Conservation (phyloP, 2,888 invertebrate species). For the Eledona agricola region DNA sequence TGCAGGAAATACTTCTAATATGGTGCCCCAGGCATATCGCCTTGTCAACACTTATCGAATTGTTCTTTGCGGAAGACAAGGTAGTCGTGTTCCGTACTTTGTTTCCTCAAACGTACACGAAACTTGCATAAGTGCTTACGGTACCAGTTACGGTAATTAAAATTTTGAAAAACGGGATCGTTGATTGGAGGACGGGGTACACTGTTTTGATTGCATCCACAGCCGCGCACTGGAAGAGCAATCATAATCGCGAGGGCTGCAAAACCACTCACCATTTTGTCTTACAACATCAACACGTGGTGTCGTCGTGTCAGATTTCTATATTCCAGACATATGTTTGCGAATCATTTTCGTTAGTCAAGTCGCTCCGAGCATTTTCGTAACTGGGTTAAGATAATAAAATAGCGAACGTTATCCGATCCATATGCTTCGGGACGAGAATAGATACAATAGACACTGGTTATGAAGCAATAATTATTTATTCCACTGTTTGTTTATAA, state of each 20-base stretch:
- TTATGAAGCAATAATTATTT: too few relatives aligned
- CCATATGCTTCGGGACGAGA: not conserved
- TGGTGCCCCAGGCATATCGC: constrained; percentile 39
- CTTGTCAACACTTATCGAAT: constrained; percentile 38
- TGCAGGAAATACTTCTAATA: constrained; percentile 43
- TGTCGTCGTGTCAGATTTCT: too few relatives aligned
- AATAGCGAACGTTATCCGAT: not conserved
- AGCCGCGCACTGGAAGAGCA: constrained; percentile 5
- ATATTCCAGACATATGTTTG: too few relatives aligned
- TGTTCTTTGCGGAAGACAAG: constrained; percentile 32
- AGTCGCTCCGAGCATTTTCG: not conserved
- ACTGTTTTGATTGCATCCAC: constrained; percentile 7
- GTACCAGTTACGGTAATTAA: too few relatives aligned
- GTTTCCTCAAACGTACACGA: constrained; percentile 17
- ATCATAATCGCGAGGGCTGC: too few relatives aligned
- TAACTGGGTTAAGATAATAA: constrained; percentile 9
- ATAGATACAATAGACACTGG: too few relatives aligned
- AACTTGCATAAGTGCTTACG: constrained; percentile 16
- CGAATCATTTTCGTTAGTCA: too few relatives aligned
- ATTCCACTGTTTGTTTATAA: too few relatives aligned
- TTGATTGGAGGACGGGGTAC: too few relatives aligned
- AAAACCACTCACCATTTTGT: too few relatives aligned
- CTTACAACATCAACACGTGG: too few relatives aligned
- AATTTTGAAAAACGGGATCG: too few relatives aligned
- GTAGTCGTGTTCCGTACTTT: constrained; percentile 6